Percentiles rank a stretch among this genome's conserved stretches.
Evolutionary conservation across 2,888 invertebrate genomes (phyloP).

Genomic region (Nymphalis urticae): DNA sequence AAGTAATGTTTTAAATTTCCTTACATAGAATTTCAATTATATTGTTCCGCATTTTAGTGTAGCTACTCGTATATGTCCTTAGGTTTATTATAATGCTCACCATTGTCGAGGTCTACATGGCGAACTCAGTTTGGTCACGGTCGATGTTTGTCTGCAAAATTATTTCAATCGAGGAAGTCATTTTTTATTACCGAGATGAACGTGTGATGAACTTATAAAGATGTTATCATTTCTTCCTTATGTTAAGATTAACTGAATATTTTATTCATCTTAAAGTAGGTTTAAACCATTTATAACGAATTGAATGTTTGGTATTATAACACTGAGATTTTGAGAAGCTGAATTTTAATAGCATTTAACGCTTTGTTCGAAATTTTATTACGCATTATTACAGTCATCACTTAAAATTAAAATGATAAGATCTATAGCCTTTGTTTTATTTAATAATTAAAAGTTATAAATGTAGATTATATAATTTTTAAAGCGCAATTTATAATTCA

Average conservation of each 20-base stretch:
- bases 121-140: conserved; percentile 43
- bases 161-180: conserved; percentile 57
- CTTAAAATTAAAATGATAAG: not conserved
- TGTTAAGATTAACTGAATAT: not conserved
- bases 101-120: conserved; percentile 36
- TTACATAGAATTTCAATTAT: not conserved
- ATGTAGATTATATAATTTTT: not conserved
- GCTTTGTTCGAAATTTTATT: conserved; percentile 1
- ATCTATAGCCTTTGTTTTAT: not conserved
- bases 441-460: not conserved
- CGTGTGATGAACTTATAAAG: conserved; percentile 2
- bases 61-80: conserved; percentile 21
- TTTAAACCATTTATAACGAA: not conserved
- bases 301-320: not conserved
- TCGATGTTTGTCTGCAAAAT: conserved; percentile 47
- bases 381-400: not conserved
- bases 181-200: conserved; percentile 45
- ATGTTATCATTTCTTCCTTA: conserved; percentile 10
- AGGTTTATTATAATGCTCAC: conserved; percentile 21
- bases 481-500: not conserved
- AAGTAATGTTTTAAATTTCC: not conserved
- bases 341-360: not conserved
- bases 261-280: not conserved
- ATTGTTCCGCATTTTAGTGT: conserved; percentile 22
- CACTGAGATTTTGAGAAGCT: not conserved